phyloP scores from a whole-genome alignment of 2,888 invertebrate species.

The Drosophila tanythrix region DNA sequence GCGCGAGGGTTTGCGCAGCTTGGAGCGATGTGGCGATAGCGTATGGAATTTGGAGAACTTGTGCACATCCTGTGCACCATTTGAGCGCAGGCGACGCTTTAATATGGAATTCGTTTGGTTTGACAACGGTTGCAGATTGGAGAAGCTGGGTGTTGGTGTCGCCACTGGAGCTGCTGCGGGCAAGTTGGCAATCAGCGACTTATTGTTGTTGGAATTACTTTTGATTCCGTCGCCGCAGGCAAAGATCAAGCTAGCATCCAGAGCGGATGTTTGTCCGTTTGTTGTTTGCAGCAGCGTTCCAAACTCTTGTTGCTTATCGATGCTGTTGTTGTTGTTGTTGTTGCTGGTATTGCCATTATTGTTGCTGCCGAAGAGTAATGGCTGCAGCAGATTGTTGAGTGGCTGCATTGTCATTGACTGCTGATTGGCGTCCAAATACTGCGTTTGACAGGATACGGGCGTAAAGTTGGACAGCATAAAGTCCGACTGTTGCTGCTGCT shows the following conservation, averaged over 20 bases:
- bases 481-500: constrained; percentile 62
- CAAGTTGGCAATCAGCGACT: constrained; percentile 73
- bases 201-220: constrained; percentile 75
- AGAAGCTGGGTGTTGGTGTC: constrained; percentile 39
- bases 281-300: constrained; percentile 39
- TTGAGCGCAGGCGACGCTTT: constrained; percentile 82
- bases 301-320: constrained; percentile 50
- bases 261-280: constrained; percentile 54
- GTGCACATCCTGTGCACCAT: constrained; percentile 69
- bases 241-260: constrained; percentile 61
- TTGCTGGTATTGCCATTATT: neutral
- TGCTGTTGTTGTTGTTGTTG: constrained; percentile 27
- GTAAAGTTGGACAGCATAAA: constrained; percentile 63
- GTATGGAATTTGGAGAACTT: constrained; percentile 81
- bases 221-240: constrained; percentile 81
- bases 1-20: constrained; percentile 84
- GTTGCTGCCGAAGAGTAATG: constrained; percentile 36
- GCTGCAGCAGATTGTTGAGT: constrained; percentile 67
- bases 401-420: constrained; percentile 59
- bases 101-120: constrained; percentile 84
- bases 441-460: constrained; percentile 63
- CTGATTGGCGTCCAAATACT: constrained; percentile 57
- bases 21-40: constrained; percentile 82
- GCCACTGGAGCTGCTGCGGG: constrained; percentile 22
- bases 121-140: constrained; percentile 78